phyloP scores from a whole-genome alignment of 92 coral and sea anemone species.

The Siderastrea radians region DNA sequence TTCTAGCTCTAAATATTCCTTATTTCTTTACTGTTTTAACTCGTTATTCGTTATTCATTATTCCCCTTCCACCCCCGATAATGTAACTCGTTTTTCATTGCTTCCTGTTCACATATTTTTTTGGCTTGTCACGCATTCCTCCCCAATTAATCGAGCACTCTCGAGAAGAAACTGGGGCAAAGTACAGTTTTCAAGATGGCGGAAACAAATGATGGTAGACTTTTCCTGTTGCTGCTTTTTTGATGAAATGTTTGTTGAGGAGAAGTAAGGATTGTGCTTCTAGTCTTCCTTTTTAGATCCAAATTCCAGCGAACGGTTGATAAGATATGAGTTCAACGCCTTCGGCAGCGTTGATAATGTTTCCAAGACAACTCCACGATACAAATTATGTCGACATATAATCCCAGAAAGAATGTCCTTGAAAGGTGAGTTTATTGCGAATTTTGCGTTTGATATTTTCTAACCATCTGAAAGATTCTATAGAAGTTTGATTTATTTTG shows the following conservation, averaged over 20 bases:
- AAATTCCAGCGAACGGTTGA: background rate
- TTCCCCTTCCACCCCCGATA: too few relatives aligned
- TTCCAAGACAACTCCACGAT: background rate
- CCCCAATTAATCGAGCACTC: background rate
- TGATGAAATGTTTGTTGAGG: background rate
- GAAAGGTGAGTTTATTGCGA: constrained; percentile 23
- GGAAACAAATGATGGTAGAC: background rate
- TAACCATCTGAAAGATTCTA: too few relatives aligned
- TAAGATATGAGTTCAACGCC: background rate
- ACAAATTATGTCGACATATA: constrained; percentile 25
- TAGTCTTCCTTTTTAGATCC: background rate
- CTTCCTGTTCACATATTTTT: too few relatives aligned
- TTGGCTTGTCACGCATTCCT: background rate
- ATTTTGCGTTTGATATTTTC: background rate
- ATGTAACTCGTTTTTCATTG: too few relatives aligned
- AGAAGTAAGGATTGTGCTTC: background rate
- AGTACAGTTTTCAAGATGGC: constrained; percentile 17
- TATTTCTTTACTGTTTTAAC: too few relatives aligned
- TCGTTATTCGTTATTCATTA: too few relatives aligned
- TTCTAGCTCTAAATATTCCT: too few relatives aligned
- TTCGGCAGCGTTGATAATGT: background rate
- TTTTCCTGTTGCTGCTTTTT: background rate
- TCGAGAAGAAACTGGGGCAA: background rate
- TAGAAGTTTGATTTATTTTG: too few relatives aligned
- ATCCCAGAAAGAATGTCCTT: constrained; percentile 37